Evolutionary conservation across 2,113 vertebrate genomes (phyloP), one percentile per base, ranked within the genome.

Genomic region (Chloebia gouldiae): DNA sequence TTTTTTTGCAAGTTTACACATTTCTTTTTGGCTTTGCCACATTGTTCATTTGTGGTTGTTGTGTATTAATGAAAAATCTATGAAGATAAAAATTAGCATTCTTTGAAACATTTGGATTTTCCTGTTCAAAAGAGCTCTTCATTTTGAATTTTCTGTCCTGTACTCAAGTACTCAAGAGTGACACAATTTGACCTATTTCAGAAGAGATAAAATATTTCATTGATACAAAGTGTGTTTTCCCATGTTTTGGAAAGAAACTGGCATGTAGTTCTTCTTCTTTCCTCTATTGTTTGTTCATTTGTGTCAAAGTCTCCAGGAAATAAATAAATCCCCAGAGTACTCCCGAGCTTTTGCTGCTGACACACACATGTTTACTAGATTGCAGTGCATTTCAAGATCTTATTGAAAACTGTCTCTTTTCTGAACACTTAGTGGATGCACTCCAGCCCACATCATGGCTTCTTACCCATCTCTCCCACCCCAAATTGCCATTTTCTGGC

Each of bases 261-360:
- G 50, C 22, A 22, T 39, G 10, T 2, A 4, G 8, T 39, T 88
- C 30, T 81, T 28, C 40, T 87, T 88, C 39, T 83, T 84, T 75
- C 30, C 24, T 81, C 44, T 57, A 13, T 54, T 88, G 40, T 76
- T 88, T 45, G 71, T 82, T 69, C 6, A 45, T 63, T 35, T 92
- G 81, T 95, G 56, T 90, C 47, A 70, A 44, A 93, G 90, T 71
- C 59, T 86, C 42, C 86, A 83, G 68, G 91, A 96, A 95, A 78
- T 82, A 77, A 35, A 31, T 80, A 86, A 92, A 59, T 75, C 60
- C 63, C 27, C 64, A 51, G 39, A 84, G 65, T 64, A 91, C 69
- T 66, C 63, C 66, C 47, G 44, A 81, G 76, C 39, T 44, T 88
- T 94, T 68, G 61, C 78, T 49, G 4, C 53, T 81, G 80, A 77